Conservation (phyloP, 2,113 vertebrate genomes). For the Merops nubicus region DNA sequence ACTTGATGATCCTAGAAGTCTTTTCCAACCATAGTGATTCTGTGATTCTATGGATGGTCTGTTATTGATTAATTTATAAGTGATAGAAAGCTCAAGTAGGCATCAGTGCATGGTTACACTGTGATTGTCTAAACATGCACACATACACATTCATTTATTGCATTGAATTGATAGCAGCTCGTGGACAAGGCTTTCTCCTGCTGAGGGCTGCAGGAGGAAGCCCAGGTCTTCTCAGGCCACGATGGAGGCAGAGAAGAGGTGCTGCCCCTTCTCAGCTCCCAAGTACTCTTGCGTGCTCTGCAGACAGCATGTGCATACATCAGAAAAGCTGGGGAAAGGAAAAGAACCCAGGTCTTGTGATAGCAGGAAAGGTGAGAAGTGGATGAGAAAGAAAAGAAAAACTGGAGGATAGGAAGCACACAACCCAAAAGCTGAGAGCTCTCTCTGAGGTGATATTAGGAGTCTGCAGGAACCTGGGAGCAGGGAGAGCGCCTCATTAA, state of each 20-base stretch:
- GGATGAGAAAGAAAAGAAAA: neutral
- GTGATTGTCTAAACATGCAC: neutral
- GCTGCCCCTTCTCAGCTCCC: neutral
- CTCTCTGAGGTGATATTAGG: rapidly evolving
- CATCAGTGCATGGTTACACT: neutral
- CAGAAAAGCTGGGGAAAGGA: neutral
- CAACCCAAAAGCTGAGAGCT: neutral
- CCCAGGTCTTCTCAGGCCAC: neutral
- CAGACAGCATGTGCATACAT: neutral
- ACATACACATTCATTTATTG: neutral
- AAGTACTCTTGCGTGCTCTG: neutral
- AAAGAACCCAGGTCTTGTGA: neutral
- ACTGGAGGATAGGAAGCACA: neutral
- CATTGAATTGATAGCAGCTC: neutral
- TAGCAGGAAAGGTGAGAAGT: neutral
- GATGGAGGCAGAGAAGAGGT: neutral
- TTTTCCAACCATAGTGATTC: too few species aligned
- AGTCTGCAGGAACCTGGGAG: neutral
- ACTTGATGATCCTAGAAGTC: too few species aligned
- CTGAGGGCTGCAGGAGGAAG: neutral
- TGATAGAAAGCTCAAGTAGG: neutral
- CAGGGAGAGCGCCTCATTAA: neutral
- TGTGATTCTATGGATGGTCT: too few species aligned
- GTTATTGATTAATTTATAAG: constrained; percentile 8
- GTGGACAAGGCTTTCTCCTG: neutral